These are phyloP conservation scores for Lydus trimaculatus DNA, from an alignment of 2,888 invertebrate species.

Conservation along the genomic window DNA sequence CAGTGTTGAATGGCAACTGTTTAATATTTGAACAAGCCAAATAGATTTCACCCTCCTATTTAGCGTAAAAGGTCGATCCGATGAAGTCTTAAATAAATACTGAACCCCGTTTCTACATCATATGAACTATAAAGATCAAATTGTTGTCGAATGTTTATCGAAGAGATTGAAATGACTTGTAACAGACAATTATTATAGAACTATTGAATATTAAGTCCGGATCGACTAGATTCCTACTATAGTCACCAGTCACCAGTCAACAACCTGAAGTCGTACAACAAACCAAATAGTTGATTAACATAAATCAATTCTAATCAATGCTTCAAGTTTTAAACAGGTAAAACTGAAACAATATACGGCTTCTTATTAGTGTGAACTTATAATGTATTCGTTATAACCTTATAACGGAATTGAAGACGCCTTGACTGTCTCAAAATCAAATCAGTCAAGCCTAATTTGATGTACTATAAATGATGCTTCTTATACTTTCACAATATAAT, in stretches of 20 bases:
- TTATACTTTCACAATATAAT: background rate
- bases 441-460: too few species aligned
- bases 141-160: conserved; percentile 34
- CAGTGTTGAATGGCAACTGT: conserved; percentile 44
- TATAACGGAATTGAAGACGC: background rate
- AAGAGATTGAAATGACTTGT: conserved; percentile 21
- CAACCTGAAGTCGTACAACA: conserved; percentile 4
- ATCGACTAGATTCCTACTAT: background rate
- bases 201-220: background rate
- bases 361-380: background rate
- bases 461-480: too few species aligned
- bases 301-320: conserved; percentile 4
- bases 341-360: background rate
- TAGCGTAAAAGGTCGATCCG: conserved; percentile 34
- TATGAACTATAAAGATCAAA: conserved; percentile 39
- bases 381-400: background rate
- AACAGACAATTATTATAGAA: background rate
- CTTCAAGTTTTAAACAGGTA: background rate
- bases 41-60: conserved; percentile 48
- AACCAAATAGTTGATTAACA: conserved; percentile 2
- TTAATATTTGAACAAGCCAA: conserved; percentile 54
- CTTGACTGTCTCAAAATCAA: background rate
- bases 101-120: conserved; percentile 32
- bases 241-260: background rate
- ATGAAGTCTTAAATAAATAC: conserved; percentile 38